phyloP scores from a whole-genome alignment of 2,888 invertebrate genomes.

The Rambutsinella grinnellia region DNA sequence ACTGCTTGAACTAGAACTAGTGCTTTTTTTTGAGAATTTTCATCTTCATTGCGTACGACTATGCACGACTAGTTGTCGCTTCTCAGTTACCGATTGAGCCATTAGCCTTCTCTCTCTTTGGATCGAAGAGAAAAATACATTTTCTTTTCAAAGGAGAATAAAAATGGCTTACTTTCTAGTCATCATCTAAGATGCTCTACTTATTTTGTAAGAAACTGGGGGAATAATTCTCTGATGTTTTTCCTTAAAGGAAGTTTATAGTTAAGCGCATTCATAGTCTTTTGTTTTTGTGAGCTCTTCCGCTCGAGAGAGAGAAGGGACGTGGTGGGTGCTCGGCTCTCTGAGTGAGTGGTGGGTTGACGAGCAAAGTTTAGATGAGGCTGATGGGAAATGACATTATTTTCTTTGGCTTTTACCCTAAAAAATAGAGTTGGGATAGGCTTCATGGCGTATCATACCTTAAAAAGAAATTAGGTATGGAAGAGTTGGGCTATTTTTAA shows the following conservation, averaged over 20 bases:
- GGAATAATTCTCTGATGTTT: not conserved
- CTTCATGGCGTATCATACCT: no score
- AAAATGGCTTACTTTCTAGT: constrained; percentile 26
- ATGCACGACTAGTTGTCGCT: constrained; percentile 44
- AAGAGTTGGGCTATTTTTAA: not conserved
- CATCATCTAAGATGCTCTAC: not conserved
- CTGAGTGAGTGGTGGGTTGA: constrained; percentile 26
- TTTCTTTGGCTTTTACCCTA: constrained; percentile 25
- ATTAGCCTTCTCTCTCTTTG: constrained; percentile 4
- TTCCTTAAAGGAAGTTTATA: not conserved
- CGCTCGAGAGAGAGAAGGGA: no score
- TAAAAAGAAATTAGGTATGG: no score
- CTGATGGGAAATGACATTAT: constrained; percentile 55
- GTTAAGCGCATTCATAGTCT: no score
- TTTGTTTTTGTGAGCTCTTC: no score
- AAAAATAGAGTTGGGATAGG: no score
- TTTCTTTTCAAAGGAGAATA: constrained; percentile 11
- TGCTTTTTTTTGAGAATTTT: no score
- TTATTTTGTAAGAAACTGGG: not conserved
- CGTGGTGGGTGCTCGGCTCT: no score
- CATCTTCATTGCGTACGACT: no score
- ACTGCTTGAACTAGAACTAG: no score
- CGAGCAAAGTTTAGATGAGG: constrained; percentile 39
- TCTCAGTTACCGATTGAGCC: constrained; percentile 30
- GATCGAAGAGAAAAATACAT: constrained; percentile 8